These are phyloP conservation scores for Podarcis lilfordi DNA, from an alignment of 2,797 vertebrate species.

Conservation along the genomic window DNA sequence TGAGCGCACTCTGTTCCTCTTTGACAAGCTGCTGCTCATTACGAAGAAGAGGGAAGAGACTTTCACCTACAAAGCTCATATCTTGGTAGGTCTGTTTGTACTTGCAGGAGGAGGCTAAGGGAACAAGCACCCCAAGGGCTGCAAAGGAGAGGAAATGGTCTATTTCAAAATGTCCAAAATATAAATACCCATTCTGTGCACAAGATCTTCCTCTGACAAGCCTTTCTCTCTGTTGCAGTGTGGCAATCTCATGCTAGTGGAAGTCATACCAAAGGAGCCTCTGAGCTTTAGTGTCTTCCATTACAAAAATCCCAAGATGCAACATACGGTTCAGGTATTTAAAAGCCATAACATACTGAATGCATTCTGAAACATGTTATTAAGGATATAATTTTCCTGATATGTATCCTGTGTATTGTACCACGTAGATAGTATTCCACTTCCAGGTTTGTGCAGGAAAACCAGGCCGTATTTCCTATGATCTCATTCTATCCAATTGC, in stretches of 20 bases:
- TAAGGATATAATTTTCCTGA: neutral
- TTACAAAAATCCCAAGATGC: conserved; percentile 98
- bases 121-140: neutral
- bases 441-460: neutral
- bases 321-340: conserved; percentile 97
- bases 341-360: neutral
- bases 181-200: neutral
- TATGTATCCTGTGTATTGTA: neutral
- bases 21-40: conserved; percentile 95
- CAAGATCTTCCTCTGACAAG: rapidly evolving
- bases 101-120: neutral
- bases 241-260: conserved; percentile 98
- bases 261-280: conserved; percentile 95
- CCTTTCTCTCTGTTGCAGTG: conserved; percentile 80
- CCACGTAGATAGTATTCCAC: neutral
- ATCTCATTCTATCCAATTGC: neutral
- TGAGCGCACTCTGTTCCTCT: conserved; percentile 94
- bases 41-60: conserved; percentile 96
- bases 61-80: conserved; percentile 96
- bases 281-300: conserved; percentile 98
- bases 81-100: conserved; percentile 84
- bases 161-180: neutral
- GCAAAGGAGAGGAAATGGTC: neutral
- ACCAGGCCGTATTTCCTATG: neutral
- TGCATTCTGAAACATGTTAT: neutral